Base-by-base conservation (phyloP, 2,888 invertebrate genomes). In the Amblyjoppa proteus region DNA sequence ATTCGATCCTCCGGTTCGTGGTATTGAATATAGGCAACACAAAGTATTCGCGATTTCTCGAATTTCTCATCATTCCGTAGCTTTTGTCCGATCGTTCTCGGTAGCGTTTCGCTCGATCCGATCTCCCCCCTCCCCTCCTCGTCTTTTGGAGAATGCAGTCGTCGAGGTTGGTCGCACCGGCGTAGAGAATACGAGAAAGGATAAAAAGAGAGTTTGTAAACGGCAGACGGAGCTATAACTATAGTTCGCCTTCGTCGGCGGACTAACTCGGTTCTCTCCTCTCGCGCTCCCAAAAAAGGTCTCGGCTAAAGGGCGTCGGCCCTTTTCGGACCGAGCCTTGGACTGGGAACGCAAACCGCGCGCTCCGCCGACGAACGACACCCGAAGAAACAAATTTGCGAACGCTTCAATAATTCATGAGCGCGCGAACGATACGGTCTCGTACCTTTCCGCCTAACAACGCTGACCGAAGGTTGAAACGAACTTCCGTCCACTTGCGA, bases 11-110 rank as follows among this genome's bases (percentile, higher is more conserved):
- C n/a, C 13, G 1, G 66, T 77, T 73, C 84, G 88, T 79, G 84
- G 88, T 89, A 89, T 90, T 91, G 90, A 90, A 90, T 91, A 92
- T 91, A 49, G 45, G 91, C 89, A 90, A 91, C 25, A 91, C 89
- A 78, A 34, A 79, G 56, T 38, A 81, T 75, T 58, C 70, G 66
- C 64, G 69, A 75, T 75, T 75, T 78, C 70, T 56, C 78, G 78
- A 75, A 74, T 78, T 75, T 78, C 45, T 81, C 81, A 41, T 74
- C 74, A 58, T 81, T 74, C 53, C 51, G 38, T 28, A 41, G 64
- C 34, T 31, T 34, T 64, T 64, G 58, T 45, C 20, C n/a, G 45
- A 61, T 74, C 45, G 45, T 74, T 56, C 16, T 41, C 56, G 51
- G 31, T 34, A 28, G 41, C 9, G 31, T 34, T 49, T 69, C 76